These are phyloP conservation scores for Anguilla pacifica DNA, from an alignment of 2,797 vertebrate species.

Conservation along the genomic window DNA sequence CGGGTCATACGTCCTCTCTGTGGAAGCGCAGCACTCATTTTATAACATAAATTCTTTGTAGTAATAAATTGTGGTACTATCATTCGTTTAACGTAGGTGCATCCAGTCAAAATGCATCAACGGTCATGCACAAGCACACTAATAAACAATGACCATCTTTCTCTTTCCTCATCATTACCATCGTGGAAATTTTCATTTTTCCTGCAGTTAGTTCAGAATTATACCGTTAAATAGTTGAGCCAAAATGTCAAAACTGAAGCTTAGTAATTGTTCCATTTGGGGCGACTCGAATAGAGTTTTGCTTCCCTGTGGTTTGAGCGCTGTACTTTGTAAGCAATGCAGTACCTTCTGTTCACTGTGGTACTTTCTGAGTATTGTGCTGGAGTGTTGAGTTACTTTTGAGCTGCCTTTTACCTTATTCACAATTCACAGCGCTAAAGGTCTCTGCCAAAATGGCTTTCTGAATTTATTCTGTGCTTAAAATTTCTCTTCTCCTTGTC, in stretches of 20 bases:
- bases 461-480: too few relatives aligned
- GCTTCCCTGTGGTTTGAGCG: background rate
- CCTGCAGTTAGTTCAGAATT: background rate
- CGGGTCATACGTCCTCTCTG: background rate
- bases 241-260: background rate
- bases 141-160: background rate
- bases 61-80: background rate
- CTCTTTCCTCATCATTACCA: background rate
- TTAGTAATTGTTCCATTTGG: background rate
- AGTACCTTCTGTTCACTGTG: background rate
- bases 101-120: background rate
- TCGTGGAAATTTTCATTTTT: background rate
- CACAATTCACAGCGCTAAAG: too few relatives aligned
- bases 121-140: background rate
- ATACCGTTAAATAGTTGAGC: background rate
- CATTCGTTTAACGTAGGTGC: background rate
- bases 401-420: too few relatives aligned
- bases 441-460: too few relatives aligned
- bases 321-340: background rate
- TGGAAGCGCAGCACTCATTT: slow-evolving; percentile 26
- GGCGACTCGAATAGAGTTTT: background rate
- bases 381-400: too few relatives aligned
- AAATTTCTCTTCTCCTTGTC: too few relatives aligned
- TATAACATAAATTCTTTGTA: slow-evolving; percentile 11
- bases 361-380: too few relatives aligned